A percentile compares a stretch with the other conserved stretches of the same genome.
Evolutionary conservation across 2,888 invertebrate genomes (phyloP).

Genomic region (Gymnocheta viridis): DNA sequence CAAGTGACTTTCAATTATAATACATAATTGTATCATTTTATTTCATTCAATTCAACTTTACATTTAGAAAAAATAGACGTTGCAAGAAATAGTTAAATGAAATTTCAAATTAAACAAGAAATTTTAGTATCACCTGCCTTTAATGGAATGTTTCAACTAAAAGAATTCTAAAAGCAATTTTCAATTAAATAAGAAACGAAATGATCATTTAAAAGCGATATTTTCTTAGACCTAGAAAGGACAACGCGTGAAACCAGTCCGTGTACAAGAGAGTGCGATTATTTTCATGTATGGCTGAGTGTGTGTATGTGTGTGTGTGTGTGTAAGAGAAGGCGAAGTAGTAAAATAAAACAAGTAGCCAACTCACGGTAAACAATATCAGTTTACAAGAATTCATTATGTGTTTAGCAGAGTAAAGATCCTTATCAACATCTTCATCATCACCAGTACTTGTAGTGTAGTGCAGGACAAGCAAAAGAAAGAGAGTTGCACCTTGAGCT

Average conservation of each 20-base stretch:
- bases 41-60: constrained; percentile 3
- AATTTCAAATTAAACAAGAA: constrained; percentile 23
- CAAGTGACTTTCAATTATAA: constrained; percentile 45
- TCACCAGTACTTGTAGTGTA: constrained; percentile 10
- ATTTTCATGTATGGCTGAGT: background rate
- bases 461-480: constrained; percentile 46
- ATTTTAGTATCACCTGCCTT: constrained; percentile 38
- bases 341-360: constrained; percentile 57
- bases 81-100: background rate
- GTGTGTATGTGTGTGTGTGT: background rate
- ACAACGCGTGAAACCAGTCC: background rate
- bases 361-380: constrained; percentile 56
- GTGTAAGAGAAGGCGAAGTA: background rate
- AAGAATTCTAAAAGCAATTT: constrained; percentile 7
- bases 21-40: constrained; percentile 45
- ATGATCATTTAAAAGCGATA: background rate
- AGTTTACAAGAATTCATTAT: constrained; percentile 57
- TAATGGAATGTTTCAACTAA: background rate
- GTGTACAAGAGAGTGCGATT: background rate
- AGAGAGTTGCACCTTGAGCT: constrained; percentile 71
- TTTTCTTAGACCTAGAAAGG: constrained; percentile 29
- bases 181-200: constrained; percentile 26
- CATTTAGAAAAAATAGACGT: background rate
- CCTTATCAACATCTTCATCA: constrained; percentile 71
- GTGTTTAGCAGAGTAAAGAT: constrained; percentile 65